Evolutionary conservation across 2,113 vertebrate species (phyloP).

Genomic region (Nibea coibor): DNA sequence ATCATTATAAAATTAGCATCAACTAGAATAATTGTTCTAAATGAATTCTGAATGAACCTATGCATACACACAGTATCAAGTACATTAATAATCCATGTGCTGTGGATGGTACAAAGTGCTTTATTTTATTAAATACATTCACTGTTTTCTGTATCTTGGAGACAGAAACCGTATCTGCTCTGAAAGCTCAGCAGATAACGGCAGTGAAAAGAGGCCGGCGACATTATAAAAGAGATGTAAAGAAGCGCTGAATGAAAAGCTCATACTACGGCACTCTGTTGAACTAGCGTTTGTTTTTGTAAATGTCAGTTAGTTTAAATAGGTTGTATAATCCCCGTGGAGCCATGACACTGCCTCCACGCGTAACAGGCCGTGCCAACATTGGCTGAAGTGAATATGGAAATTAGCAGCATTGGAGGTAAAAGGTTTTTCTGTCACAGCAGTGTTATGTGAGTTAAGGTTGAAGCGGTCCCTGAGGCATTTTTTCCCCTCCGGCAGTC

Average conservation of each 20-base stretch:
- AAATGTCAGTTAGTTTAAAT: conserved; percentile 63
- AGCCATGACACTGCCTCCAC: conserved; percentile 50
- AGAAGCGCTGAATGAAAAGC: conserved; percentile 8
- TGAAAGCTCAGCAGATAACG: background rate
- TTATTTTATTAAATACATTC: conserved; percentile 2
- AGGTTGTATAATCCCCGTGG: conserved; percentile 40
- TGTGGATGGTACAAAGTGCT: conserved; percentile 5
- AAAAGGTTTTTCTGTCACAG: conserved; percentile 60
- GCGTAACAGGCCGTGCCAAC: background rate
- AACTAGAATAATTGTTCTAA: conserved; percentile 9
- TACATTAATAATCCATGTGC: conserved; percentile 28
- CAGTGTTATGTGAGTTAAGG: conserved; percentile 45
- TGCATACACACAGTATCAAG: background rate
- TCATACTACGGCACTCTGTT: conserved; percentile 28
- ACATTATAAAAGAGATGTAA: background rate
- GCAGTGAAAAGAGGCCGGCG: background rate
- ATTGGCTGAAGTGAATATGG: conserved; percentile 47
- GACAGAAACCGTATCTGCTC: background rate
- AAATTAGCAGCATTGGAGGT: conserved; percentile 55
- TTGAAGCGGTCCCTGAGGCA: conserved; percentile 55
- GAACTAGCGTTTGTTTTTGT: conserved; percentile 58
- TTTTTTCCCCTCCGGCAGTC: conserved; percentile 46
- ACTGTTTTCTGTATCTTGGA: background rate
- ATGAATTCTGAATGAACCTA: conserved; percentile 2
- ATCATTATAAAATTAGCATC: conserved; percentile 5